Conservation (phyloP, 2,888 invertebrate species). For the Xylophagus ater region DNA sequence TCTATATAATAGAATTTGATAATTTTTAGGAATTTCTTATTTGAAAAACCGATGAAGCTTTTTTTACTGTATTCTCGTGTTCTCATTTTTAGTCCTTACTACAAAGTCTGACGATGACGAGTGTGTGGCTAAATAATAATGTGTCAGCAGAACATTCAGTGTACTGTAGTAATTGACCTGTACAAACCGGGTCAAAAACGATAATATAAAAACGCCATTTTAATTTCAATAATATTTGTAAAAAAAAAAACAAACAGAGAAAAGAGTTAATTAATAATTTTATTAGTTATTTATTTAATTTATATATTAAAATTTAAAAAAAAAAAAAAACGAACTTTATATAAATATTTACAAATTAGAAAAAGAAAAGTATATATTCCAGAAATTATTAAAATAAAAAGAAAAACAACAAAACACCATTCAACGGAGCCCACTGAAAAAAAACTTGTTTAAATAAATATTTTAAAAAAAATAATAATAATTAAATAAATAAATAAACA, state of each 20-base stretch:
- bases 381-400: slow-evolving; percentile 5
- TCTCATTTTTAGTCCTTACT: slow-evolving; percentile 6
- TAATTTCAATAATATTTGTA: neutral
- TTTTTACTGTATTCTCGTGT: neutral
- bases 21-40: too few relatives aligned
- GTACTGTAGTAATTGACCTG: slow-evolving; percentile 10
- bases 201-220: slow-evolving; percentile 7
- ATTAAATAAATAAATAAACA: slow-evolving; percentile 5
- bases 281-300: too few relatives aligned
- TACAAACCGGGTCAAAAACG: slow-evolving; percentile 8
- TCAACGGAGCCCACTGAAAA: slow-evolving; percentile 16
- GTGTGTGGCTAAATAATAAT: slow-evolving; percentile 7
- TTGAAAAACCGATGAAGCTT: too few relatives aligned
- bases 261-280: too few relatives aligned
- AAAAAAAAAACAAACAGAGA: too few relatives aligned
- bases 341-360: too few relatives aligned
- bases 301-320: too few relatives aligned
- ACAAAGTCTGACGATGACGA: slow-evolving; percentile 1
- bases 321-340: too few relatives aligned
- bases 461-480: slow-evolving; percentile 3
- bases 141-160: slow-evolving; percentile 7
- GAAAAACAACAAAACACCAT: slow-evolving; percentile 11
- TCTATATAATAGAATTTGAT: too few relatives aligned
- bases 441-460: too few relatives aligned
- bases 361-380: too few relatives aligned